These are phyloP conservation scores for Panthera leo DNA, from an alignment of 2,113 vertebrate genomes.

Conservation along the genomic window DNA sequence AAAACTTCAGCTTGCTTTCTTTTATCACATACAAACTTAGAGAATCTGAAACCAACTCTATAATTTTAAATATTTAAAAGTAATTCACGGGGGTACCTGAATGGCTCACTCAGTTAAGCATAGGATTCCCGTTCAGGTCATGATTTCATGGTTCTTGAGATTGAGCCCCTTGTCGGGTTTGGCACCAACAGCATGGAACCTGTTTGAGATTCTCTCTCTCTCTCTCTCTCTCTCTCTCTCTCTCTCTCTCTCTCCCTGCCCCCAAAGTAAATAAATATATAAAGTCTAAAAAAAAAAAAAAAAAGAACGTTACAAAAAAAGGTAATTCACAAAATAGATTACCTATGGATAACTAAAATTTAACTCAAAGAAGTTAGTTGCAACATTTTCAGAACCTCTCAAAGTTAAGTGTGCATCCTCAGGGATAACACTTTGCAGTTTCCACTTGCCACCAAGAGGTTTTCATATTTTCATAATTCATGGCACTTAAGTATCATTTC, in stretches of 20 bases:
- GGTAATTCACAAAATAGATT: conserved; percentile 3
- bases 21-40: neutral
- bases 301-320: too few relatives aligned
- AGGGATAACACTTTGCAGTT: neutral
- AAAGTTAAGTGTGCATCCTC: neutral
- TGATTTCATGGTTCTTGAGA: too few relatives aligned
- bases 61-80: conserved; percentile 34
- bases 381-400: neutral
- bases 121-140: too few relatives aligned
- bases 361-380: conserved; percentile 21
- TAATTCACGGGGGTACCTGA: neutral
- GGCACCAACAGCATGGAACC: too few relatives aligned
- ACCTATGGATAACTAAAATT: conserved; percentile 1
- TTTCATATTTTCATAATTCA: conserved; percentile 34
- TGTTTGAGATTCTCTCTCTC: too few relatives aligned
- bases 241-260: too few relatives aligned
- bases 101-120: too few relatives aligned
- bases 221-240: too few relatives aligned
- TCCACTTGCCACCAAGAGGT: neutral
- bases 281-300: too few relatives aligned
- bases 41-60: neutral
- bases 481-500: conserved; percentile 23
- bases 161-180: too few relatives aligned
- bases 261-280: too few relatives aligned
- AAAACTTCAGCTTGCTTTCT: neutral